A percentile compares a stretch with the other conserved stretches of the same genome.
Conservation (phyloP, 2,113 vertebrate species). For the Gobiocypris rarus region DNA sequence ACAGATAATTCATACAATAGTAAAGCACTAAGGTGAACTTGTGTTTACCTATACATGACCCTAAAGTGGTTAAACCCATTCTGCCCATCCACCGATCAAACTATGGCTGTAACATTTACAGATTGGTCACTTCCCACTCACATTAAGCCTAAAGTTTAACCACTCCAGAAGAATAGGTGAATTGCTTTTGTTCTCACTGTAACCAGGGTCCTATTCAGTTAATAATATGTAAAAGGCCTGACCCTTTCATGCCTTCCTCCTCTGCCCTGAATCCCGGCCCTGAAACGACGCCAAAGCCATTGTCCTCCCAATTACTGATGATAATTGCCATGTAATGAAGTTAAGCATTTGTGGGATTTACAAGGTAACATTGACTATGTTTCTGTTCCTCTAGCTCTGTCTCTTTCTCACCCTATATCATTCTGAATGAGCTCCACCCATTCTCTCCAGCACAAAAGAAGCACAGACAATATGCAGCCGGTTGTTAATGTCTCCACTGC, state of each 20-base stretch:
- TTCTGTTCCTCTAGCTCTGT: slow-evolving; percentile 62
- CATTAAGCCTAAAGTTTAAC: slow-evolving; percentile 58
- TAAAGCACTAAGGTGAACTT: slow-evolving; percentile 8
- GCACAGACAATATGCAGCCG: slow-evolving; percentile 78
- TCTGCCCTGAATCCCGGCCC: slow-evolving; percentile 79
- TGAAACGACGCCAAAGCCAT: slow-evolving; percentile 75
- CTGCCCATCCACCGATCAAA: slow-evolving; percentile 58
- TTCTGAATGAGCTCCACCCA: slow-evolving; percentile 68
- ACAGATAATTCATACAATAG: not conserved
- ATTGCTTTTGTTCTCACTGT: slow-evolving; percentile 69
- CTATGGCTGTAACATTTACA: slow-evolving; percentile 63
- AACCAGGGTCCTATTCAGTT: slow-evolving; percentile 74
- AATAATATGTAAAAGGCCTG: slow-evolving; percentile 72
- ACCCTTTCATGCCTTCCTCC: slow-evolving; percentile 81
- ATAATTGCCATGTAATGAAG: slow-evolving; percentile 91
- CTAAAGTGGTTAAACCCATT: slow-evolving; percentile 26
- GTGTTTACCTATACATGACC: slow-evolving; percentile 46
- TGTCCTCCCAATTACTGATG: slow-evolving; percentile 80
- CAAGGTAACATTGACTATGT: slow-evolving; percentile 77
- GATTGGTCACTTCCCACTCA: slow-evolving; percentile 77
- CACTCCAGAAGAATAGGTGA: slow-evolving; percentile 65
- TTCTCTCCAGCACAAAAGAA: slow-evolving; percentile 75
- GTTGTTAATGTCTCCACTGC: slow-evolving; percentile 78
- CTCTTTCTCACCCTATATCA: slow-evolving; percentile 72
- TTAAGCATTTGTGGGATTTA: slow-evolving; percentile 93